A percentile compares a stretch with the other conserved stretches of the same genome.
Conservation (phyloP, 2,113 vertebrate species). For the Gymnobelideus leadbeateri region DNA sequence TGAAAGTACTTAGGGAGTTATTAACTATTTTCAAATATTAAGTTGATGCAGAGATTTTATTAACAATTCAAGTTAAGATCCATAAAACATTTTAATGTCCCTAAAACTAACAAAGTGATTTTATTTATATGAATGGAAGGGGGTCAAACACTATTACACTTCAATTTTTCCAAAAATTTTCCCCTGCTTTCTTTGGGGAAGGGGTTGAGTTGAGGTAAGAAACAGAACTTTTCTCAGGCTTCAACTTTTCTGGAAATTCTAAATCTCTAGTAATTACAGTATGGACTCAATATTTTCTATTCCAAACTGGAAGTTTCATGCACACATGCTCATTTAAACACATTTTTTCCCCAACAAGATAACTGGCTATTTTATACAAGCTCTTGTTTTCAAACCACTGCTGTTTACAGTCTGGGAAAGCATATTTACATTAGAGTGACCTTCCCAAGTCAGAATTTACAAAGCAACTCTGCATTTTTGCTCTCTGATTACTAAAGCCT, state of each 20-base stretch:
- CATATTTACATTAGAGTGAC: constrained; percentile 71
- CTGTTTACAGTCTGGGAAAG: constrained; percentile 72
- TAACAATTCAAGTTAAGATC: neutral
- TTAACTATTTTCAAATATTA: constrained; percentile 44
- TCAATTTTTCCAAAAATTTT: neutral
- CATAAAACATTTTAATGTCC: constrained; percentile 6
- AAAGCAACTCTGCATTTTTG: constrained; percentile 48
- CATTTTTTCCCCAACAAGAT: constrained; percentile 46
- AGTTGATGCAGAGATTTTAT: constrained; percentile 18
- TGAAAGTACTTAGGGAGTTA: neutral
- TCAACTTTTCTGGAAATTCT: constrained; percentile 54
- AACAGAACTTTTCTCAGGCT: constrained; percentile 37
- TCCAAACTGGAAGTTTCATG: constrained; percentile 40
- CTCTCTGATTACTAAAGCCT: constrained; percentile 64
- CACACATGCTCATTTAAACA: constrained; percentile 46
- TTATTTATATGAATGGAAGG: neutral
- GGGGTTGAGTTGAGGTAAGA: neutral
- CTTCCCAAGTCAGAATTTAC: constrained; percentile 73
- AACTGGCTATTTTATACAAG: constrained; percentile 28
- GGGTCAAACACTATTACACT: neutral
- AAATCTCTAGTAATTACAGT: constrained; percentile 41
- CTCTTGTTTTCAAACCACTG: constrained; percentile 70
- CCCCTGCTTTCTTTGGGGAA: neutral
- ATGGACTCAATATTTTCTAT: constrained; percentile 48
- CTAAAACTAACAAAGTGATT: constrained; percentile 1